These are phyloP conservation scores for Morpho achilles DNA, from an alignment of 2,888 invertebrate species.

Conservation along the genomic window DNA sequence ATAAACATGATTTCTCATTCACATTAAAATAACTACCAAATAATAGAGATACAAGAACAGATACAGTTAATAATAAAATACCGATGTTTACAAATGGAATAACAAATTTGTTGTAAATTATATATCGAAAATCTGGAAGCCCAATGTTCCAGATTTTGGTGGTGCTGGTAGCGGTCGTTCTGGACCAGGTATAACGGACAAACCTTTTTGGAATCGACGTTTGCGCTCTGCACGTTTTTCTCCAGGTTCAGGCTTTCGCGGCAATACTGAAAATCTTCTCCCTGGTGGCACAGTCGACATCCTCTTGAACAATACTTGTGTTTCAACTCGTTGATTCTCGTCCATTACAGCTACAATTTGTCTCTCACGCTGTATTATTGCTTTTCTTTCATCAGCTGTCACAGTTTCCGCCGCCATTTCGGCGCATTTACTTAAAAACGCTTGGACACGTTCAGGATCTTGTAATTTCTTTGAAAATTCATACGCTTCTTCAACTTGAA, in stretches of 20 bases:
- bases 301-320: constrained; percentile 60
- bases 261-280: constrained; percentile 60
- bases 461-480: constrained; percentile 62
- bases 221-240: constrained; percentile 46
- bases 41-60: neutral
- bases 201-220: constrained; percentile 52
- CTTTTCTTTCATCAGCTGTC: constrained; percentile 60
- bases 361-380: constrained; percentile 52
- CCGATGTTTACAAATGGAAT: too few relatives aligned
- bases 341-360: constrained; percentile 58
- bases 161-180: constrained; percentile 49
- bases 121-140: constrained; percentile 62
- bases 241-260: constrained; percentile 44
- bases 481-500: constrained; percentile 64
- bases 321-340: constrained; percentile 49
- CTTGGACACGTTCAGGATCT: constrained; percentile 61
- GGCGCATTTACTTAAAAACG: constrained; percentile 59
- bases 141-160: constrained; percentile 49
- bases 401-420: constrained; percentile 58
- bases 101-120: constrained; percentile 26
- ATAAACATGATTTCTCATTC: too few relatives aligned
- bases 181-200: constrained; percentile 60
- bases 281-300: constrained; percentile 63
- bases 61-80: too few relatives aligned
- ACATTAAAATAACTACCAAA: neutral